A percentile compares a stretch with the other conserved stretches of the same genome.
Conservation (phyloP, 2,797 vertebrate genomes). For the Corythornis leucogaster region DNA sequence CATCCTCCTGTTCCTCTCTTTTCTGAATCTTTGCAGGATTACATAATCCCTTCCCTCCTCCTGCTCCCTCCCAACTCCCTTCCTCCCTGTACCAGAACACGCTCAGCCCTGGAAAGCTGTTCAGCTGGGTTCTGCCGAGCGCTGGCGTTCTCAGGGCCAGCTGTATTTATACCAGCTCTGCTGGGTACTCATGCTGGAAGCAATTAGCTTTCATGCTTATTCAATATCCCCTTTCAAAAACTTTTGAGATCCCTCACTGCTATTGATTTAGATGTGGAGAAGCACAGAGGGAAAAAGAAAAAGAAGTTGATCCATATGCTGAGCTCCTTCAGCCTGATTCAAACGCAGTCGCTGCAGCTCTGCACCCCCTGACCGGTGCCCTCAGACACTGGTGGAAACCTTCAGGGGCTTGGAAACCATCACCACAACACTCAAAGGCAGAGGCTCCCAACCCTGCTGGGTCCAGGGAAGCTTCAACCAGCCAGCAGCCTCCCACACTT, state of each 20-base stretch:
- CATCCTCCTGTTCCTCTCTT: not conserved
- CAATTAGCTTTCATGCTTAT: constrained; percentile 51
- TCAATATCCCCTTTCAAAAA: constrained; percentile 50
- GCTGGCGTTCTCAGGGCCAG: constrained; percentile 48
- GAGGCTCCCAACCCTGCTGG: not conserved
- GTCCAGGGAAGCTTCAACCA: not conserved
- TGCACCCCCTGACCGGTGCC: not conserved
- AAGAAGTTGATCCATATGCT: not conserved
- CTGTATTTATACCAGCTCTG: constrained; percentile 52
- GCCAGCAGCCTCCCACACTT: not conserved
- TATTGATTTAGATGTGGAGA: constrained; percentile 20
- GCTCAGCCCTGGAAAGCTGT: constrained; percentile 29
- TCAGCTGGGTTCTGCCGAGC: constrained; percentile 24
- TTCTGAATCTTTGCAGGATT: not conserved
- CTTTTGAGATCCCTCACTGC: constrained; percentile 44
- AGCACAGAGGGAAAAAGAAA: not conserved
- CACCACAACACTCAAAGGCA: not conserved
- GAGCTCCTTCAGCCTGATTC: not conserved
- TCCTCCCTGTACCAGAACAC: not conserved
- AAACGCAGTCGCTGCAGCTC: not conserved
- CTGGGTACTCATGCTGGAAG: constrained; percentile 54
- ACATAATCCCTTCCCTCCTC: not conserved
- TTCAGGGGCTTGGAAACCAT: not conserved
- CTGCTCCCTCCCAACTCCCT: not conserved
- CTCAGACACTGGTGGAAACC: not conserved